Percentiles rank a stretch among this genome's conserved stretches.
Conservation (phyloP, 2,113 vertebrate genomes). For the Gobius niger region DNA sequence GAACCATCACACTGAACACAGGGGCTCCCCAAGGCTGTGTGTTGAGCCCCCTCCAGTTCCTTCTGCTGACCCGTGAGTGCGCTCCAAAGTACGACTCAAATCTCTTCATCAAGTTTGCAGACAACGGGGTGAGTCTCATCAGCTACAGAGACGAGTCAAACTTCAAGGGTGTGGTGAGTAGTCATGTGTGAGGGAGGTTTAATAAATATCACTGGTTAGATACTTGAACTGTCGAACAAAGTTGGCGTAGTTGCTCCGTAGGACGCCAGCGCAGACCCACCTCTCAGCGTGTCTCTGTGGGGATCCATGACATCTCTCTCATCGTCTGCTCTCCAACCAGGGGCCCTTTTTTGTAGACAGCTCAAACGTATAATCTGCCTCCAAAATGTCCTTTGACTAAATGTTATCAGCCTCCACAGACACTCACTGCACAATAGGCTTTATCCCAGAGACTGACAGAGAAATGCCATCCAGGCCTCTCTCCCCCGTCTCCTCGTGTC, state of each 20-base stretch:
- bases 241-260: background rate
- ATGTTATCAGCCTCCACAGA: conserved; percentile 42
- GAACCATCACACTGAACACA: too few species aligned
- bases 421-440: conserved; percentile 41
- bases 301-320: conserved; percentile 58
- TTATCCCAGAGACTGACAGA: conserved; percentile 40
- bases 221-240: too few species aligned
- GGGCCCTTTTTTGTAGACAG: conserved; percentile 24
- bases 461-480: conserved; percentile 7
- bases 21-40: too few species aligned
- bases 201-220: too few species aligned
- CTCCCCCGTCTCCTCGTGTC: background rate
- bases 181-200: too few species aligned
- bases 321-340: conserved; percentile 35
- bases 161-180: too few species aligned
- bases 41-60: too few species aligned
- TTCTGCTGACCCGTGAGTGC: too few species aligned
- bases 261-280: conserved; percentile 19
- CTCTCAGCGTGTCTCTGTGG: conserved; percentile 52
- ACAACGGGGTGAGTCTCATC: too few species aligned
- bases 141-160: too few species aligned
- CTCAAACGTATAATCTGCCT: conserved; percentile 46
- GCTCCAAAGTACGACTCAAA: too few species aligned
- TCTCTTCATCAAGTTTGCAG: too few species aligned
- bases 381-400: conserved; percentile 33